Base-by-base conservation (phyloP, 23 tunicate species). In the Phallusia fumigata region DNA sequence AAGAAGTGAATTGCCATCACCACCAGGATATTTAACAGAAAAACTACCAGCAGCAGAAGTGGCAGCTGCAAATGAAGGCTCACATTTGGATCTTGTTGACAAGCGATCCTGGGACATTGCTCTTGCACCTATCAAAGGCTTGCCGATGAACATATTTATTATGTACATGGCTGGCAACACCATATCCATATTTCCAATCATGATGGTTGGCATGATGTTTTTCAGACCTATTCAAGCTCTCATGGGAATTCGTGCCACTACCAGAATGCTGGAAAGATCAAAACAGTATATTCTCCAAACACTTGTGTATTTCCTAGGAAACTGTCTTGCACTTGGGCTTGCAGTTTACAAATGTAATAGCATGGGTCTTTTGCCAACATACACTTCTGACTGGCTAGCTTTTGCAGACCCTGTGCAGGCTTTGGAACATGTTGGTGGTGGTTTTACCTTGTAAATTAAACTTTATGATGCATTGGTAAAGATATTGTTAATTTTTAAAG, bases 121-220 rank as follows among this genome's bases (percentile, higher is more conserved):
- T 19, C 82, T 97, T 45, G 96, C 82, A 32, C 96, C 96, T 33
- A 81, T 97, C 34, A 97, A 97, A 79, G 81, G 89, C 28, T 65
- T 97, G 58, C 99, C 99, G 49, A 97, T 97, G 99, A 97, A 92
- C 64, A 79, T 92, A 6, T 97, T 97, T 45, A 89, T 97, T 19
- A 91, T 97, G 96, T 97, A 97, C 76, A 97, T 97, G 99, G 86
- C 93, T 36, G 99, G 99, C 28, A 89, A 92, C 79, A 80, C 97
- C 28, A 97, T 97, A 47, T 92, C 96, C 52, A 97, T 97, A 31
- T 92, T 97, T 80, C 99, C 99, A 0, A 97, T 97, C 50, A 88
- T 97, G 93, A 97, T 97, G 99, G 90, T 97, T 21, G 99, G 99
- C 33, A 94, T 94, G 98, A 89, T 86, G 93, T 94, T 94, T 74